Evolutionary conservation across 2,113 vertebrate genomes (phyloP).

Genomic region (Indicator indicator): DNA sequence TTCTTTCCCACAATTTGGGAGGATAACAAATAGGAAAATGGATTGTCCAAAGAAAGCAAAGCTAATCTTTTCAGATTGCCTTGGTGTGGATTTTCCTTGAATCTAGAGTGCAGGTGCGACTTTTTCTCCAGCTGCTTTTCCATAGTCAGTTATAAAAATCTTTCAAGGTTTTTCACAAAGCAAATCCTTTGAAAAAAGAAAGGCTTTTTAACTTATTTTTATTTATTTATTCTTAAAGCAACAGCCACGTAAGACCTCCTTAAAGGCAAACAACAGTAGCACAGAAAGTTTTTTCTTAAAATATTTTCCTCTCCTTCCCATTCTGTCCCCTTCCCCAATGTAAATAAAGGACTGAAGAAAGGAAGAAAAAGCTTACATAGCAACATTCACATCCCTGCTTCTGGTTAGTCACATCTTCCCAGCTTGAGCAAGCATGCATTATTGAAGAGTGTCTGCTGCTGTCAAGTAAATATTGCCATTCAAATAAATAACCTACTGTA

Average conservation of each 20-base stretch:
- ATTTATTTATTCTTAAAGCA: conserved; percentile 9
- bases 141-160: background rate
- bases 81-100: background rate
- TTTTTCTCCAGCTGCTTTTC: background rate
- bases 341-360: background rate
- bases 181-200: background rate
- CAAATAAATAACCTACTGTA: background rate
- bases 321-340: background rate
- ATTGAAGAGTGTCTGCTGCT: conserved; percentile 35
- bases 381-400: background rate
- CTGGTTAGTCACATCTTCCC: conserved; percentile 1
- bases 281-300: background rate
- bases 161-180: background rate
- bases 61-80: background rate
- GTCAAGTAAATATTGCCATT: conserved; percentile 17
- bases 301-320: background rate
- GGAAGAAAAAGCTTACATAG: conserved; percentile 10
- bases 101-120: background rate
- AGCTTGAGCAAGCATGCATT: conserved; percentile 44
- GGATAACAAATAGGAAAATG: background rate
- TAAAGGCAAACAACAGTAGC: background rate
- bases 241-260: background rate
- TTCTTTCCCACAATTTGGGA: background rate
- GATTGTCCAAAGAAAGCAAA: background rate
- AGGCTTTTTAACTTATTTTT: background rate